Evolutionary conservation across 2,797 vertebrate species (phyloP).

Genomic region (Pangasius larnaudii): DNA sequence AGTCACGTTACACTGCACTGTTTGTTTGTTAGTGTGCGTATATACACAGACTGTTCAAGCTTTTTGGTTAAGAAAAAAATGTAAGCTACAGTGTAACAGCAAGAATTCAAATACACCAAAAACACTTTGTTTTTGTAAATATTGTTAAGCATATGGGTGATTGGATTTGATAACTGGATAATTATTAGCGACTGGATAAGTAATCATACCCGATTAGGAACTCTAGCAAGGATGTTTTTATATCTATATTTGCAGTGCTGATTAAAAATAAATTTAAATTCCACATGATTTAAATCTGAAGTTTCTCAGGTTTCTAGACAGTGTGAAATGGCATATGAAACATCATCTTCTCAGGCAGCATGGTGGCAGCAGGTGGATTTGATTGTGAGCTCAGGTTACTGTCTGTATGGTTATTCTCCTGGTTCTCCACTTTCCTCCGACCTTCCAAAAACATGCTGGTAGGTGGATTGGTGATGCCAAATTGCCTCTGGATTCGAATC

Average conservation of each 20-base stretch:
- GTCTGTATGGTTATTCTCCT: neutral
- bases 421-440: neutral
- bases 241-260: neutral
- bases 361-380: neutral
- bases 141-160: neutral
- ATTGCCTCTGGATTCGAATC: neutral
- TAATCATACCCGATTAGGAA: neutral
- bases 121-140: neutral
- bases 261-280: neutral
- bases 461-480: neutral
- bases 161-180: too few species aligned
- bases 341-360: neutral
- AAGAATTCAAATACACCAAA: neutral
- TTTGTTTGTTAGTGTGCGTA: neutral
- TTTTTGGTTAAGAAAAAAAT: neutral
- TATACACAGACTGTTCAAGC: neutral
- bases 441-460: neutral
- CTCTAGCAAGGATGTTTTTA: neutral
- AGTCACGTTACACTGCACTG: conserved; percentile 11
- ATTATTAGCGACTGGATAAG: neutral
- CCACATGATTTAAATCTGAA: neutral
- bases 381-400: too few species aligned
- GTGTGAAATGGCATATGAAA: neutral
- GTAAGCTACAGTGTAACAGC: neutral
- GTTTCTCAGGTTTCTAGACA: neutral